Evolutionary conservation across 2,888 invertebrate species (phyloP), one percentile per base, ranked within the genome.

Genomic region (Salpingus planirostris): DNA sequence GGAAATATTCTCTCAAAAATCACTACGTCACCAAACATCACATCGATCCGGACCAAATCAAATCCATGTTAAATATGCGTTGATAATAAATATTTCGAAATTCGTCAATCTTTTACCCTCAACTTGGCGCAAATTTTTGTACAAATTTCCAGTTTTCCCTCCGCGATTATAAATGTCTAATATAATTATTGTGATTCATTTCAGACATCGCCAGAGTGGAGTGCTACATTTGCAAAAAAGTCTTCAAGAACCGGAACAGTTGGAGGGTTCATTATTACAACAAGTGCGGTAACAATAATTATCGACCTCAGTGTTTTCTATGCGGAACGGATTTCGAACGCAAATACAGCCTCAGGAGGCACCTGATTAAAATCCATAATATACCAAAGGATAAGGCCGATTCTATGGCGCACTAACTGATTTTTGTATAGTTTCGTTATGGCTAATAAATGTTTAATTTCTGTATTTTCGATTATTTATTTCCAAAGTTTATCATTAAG

Each of bases 311-410:
- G 11, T 50, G 50, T 29, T 24, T 29, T 6, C 24, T 40, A 21
- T 54, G 54, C 31, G 35, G 41, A 8, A 44, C 42, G 27, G 44
- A 42, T 29, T 50, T 51, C 13, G 50, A 50, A 33, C 33, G 51
- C 12, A 47, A 44, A 13, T 39, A 38, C 12, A 46, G 47, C 29
- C 28, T 52, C 15, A 32, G 35, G 27, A 37, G 43, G 8, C 50
- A 51, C 23, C 29, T 43, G 11, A 25, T 33, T 1, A 27, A 32
- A 18, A 36, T 38, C 10, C 45, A 45, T 23, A 31, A 31, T 3
- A 31, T 27, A 29, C 3, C 21, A 7, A 25, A 21, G 14, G 10
- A 4, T 2, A 5, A 13, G 4, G 34, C 31, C 3, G 25, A 31
- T n/a, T n/a, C n/a, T n/a, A n/a, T n/a, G n/a, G n/a, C n/a, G n/a